Base-by-base conservation (phyloP, 1,140 invertebrate genomes). In the Papilio helenus region DNA sequence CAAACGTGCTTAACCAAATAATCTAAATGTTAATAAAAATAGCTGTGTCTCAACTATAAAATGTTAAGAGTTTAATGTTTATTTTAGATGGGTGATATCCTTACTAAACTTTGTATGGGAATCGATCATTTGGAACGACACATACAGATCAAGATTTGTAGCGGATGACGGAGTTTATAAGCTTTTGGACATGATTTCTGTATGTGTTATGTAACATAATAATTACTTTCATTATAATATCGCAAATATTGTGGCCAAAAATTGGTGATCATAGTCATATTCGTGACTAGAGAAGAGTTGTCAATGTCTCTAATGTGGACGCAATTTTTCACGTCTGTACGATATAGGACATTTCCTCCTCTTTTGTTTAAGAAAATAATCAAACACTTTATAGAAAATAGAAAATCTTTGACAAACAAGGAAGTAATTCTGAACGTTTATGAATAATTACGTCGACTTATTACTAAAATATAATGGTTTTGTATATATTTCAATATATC, bases 31-130 rank as follows among this genome's bases (percentile, higher is more conserved):
- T 61, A 26, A 61, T 3, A 61, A 29, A 61, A 26, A 16, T 12
- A 61, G 10, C 2, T 29, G 58, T 58, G 58, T 3, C 18, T 10
- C 39, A 14, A 39, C n/a, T 39, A 23, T 65, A 49, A 68, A 39
- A 76, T 73, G 58, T 72, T 58, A 46, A 42, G 5, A 68, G 18
- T 18, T 68, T 46, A 72, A 72, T 79, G 76, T 55, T 34, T 29
- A 7, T 85, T 86, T 72, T 79, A 93, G 92, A 46, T 93, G 86
- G 89, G 65, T 91, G 20, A 84, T 94, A 73, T 86, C 91, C 0
- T 68, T 92, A 18, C 76, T 94, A 26, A 91, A 92, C 71, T 90
- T 92, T 72, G 87, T 94, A 23, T 94, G 92, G 92, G 87, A 94
- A 83, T 84, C 82, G 0, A 89, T 93, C 9, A 86, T 93, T 71